Evolutionary conservation across 2,797 vertebrate species (phyloP).

Genomic region (Protonibea diacanthus): DNA sequence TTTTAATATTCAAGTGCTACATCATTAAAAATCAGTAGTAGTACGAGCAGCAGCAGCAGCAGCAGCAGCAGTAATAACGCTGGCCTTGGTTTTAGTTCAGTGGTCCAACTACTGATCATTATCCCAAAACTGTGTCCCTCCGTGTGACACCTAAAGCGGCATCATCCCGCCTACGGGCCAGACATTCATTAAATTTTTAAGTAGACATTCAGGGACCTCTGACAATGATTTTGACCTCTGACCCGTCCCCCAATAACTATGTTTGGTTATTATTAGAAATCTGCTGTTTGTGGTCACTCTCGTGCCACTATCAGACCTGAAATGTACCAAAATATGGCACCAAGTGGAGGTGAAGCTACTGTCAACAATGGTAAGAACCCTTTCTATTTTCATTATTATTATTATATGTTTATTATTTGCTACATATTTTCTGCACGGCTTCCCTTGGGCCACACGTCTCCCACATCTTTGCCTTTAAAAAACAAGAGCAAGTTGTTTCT

Average conservation of each 20-base stretch:
- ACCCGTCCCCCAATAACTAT: background rate
- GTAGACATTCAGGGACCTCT: background rate
- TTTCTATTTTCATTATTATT: no score
- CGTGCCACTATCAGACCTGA: no score
- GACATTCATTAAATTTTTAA: background rate
- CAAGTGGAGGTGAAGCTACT: no score
- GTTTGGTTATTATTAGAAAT: background rate
- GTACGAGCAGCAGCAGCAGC: slow-evolving; percentile 20
- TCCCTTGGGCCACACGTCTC: no score
- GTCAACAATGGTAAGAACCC: no score
- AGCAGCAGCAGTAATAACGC: slow-evolving; percentile 25
- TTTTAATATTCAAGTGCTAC: slow-evolving; percentile 72
- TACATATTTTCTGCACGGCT: no score
- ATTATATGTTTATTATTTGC: no score
- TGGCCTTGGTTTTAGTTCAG: background rate
- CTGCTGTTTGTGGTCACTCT: background rate
- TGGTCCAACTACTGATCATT: background rate
- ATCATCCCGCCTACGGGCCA: background rate
- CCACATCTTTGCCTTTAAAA: no score
- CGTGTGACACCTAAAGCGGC: background rate
- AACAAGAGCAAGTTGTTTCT: no score
- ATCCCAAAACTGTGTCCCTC: background rate
- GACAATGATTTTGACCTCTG: background rate
- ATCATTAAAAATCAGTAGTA: slow-evolving; percentile 66
- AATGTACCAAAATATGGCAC: no score